Evolutionary conservation across 2,797 vertebrate genomes (phyloP), one percentile per base, ranked within the genome.

Genomic region (Gymnoscopelus microlampas): DNA sequence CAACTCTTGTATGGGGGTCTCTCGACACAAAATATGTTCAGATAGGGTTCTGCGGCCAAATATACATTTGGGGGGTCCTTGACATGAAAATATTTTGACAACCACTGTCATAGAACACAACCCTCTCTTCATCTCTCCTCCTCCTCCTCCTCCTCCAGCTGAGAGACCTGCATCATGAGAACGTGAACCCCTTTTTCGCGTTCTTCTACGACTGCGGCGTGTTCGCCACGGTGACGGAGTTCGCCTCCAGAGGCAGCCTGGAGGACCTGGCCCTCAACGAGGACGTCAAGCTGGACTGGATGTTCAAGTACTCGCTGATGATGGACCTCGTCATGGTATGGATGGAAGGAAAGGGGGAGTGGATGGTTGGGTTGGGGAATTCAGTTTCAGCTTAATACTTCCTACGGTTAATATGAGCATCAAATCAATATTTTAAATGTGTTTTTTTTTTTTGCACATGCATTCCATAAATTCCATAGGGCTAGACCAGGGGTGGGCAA

Each of bases 241-340:
- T 95, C 87, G 97, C 96, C 85, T 96, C 95, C 70, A 86, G 95
- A 64, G 95, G 96, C 35, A 98, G 96, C 83, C 79, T 97, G 80
- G 95, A 97, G 81, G 96, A 98, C 88, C 90, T 97, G 71, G 85
- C 98, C 71, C 89, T 88, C 15, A 97, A 95, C 0, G 91, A 95
- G 0, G 95, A 97, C 1, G 93, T 97, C 76, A 98, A 97, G 75
- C 91, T 97, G 4, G 95, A 98, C 83, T 97, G 96, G 96, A 96
- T 97, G 95, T 98, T 98, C 88, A 98, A 97, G 80, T 97, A 96
- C 0, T 97, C 96, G 14, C 93, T 98, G 13, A 63, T 99, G 60
- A 81, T 97, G 85, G 96, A 99, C 90, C 88, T 98, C 54, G 96
- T 98, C 64, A 97, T 97, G 26, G 26, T 29, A 29, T 29, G 26